Evolutionary conservation across 2,797 vertebrate genomes (phyloP).

Genomic region (Dromococcyx pavoninus): DNA sequence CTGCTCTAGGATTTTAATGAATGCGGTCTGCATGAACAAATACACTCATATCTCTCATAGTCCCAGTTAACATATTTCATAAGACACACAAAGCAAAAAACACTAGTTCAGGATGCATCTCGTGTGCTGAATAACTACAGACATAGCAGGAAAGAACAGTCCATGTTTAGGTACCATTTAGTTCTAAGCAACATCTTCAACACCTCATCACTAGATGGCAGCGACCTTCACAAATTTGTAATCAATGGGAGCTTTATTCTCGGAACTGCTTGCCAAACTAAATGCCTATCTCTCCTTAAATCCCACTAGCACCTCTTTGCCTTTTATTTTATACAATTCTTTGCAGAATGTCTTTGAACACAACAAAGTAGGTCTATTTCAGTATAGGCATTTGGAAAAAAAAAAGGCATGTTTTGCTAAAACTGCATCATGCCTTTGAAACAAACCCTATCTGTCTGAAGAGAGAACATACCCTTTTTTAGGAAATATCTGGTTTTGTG

Average conservation of each 20-base stretch:
- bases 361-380: neutral
- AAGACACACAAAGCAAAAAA: neutral
- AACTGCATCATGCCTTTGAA: neutral
- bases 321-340: neutral
- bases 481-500: neutral
- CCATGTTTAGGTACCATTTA: neutral
- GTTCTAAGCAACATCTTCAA: constrained; percentile 55
- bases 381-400: neutral
- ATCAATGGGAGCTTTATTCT: neutral
- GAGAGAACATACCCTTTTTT: neutral
- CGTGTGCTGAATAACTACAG: neutral
- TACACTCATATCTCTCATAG: neutral
- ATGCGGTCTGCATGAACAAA: neutral
- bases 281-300: neutral
- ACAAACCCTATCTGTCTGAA: neutral
- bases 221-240: constrained; percentile 65
- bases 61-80: neutral
- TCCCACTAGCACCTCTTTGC: neutral
- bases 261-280: neutral
- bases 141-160: neutral
- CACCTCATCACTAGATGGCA: constrained; percentile 78
- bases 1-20: neutral
- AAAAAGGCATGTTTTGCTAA: neutral
- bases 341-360: neutral
- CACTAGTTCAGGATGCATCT: neutral